phyloP scores from a whole-genome alignment of 2,113 vertebrate genomes.

The Abramis brama region DNA sequence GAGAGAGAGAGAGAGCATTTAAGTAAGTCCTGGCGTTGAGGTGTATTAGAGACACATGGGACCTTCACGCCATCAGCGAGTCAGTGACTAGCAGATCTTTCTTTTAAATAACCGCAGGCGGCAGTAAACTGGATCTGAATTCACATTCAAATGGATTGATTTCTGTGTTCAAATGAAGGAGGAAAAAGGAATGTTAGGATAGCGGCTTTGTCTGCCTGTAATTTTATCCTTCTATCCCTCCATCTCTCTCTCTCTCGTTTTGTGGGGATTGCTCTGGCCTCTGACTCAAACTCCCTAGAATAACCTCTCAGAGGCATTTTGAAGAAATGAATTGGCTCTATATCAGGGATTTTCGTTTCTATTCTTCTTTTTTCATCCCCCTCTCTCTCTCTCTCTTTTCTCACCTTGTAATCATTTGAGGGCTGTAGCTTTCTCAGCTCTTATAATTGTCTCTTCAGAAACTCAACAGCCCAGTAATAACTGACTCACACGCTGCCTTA shows the following conservation, averaged over 20 bases:
- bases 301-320: conserved; percentile 88
- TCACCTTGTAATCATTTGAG: conserved; percentile 79
- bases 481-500: conserved; percentile 76
- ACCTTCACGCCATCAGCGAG: background rate
- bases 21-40: conserved; percentile 5
- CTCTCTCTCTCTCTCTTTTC: conserved; percentile 71
- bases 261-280: conserved; percentile 51
- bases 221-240: conserved; percentile 25
- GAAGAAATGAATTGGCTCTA: conserved; percentile 80
- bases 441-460: conserved; percentile 81
- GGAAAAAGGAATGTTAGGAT: conserved; percentile 26
- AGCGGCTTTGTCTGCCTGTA: conserved; percentile 26
- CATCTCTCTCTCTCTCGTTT: conserved; percentile 3
- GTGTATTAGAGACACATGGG: conserved; percentile 55
- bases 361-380: conserved; percentile 72
- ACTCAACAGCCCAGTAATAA: conserved; percentile 74
- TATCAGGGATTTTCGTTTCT: conserved; percentile 74
- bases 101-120: background rate
- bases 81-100: background rate
- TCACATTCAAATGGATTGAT: conserved; percentile 47
- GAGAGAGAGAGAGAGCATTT: background rate
- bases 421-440: conserved; percentile 76
- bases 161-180: conserved; percentile 40
- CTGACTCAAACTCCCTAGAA: conserved; percentile 69
- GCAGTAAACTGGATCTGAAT: conserved; percentile 26